Evolutionary conservation across 64 coral and sea anemone genomes (phyloP), one percentile per base, ranked within the genome.

Genomic region (Cladopsammia gracilis): DNA sequence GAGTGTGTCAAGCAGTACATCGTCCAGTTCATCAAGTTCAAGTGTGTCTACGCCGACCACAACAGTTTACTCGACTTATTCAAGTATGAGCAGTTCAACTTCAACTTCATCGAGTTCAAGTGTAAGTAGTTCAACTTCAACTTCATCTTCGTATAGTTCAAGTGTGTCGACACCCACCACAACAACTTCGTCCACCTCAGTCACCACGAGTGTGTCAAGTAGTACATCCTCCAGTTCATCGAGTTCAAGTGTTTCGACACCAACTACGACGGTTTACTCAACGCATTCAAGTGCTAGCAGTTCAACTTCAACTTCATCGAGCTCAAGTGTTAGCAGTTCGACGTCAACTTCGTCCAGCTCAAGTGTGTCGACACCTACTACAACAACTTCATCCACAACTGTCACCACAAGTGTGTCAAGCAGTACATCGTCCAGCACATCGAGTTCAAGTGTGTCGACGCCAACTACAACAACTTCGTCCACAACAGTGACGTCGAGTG

Each of bases 141-240:
- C n/a, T 2, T 64, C 22, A 14, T 20, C 61, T 58, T 73, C 46
- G 0, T 58, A 25, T 10, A 58, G 71, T 11, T 76, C 67, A 11
- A 89, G 87, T 56, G 58, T 89, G 3, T 94, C 86, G 0, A 89
- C 69, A 1, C 76, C 92, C 2, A 71, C 92, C 7, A 87, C 93
- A 70, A 84, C 87, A 7, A 94, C 77, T 11, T 62, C 86, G 0
- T 78, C 83, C 14, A 66, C 83, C 2, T 82, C 90, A 52, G 49
- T 62, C 12, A 75, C 34, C 19, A 73, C 50, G 0, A 89, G 87
- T 77, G 71, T 76, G 0, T 83, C 71, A 16, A 76, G 52, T 1
- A 73, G 54, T 6, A 64, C 71, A 18, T 76, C 43, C 4, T 71
- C 62, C 48, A 87, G 84, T 5, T 19, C 66, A 1, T 77, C 74